Evolutionary conservation across 2,888 invertebrate genomes (phyloP).

Genomic region (Candidula unifasciata): DNA sequence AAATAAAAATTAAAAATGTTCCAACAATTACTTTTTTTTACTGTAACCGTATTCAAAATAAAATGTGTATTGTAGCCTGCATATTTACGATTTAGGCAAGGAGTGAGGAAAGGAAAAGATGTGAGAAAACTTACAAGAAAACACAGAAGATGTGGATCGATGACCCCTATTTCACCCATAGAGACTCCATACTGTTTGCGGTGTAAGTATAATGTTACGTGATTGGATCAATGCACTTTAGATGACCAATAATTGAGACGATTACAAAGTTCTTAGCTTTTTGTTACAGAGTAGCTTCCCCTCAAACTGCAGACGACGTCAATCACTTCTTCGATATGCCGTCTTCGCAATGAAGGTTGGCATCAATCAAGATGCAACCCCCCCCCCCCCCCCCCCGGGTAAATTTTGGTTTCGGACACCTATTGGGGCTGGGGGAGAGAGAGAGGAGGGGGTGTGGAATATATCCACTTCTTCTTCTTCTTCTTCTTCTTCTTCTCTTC

Average conservation of each 20-base stretch:
- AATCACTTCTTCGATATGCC: too few species aligned
- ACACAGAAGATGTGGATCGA: background rate
- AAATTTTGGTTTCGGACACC: too few species aligned
- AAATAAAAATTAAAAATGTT: background rate
- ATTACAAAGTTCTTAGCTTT: background rate
- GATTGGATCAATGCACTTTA: background rate
- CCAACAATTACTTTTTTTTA: background rate
- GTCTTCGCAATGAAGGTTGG: too few species aligned
- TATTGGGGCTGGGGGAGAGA: too few species aligned
- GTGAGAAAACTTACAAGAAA: background rate
- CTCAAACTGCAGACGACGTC: background rate
- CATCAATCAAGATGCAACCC: too few species aligned
- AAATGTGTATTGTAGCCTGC: too few species aligned
- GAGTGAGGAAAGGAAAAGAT: background rate
- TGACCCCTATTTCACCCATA: slow-evolving; percentile 25
- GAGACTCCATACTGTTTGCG: background rate
- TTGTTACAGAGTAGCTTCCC: slow-evolving; percentile 5
- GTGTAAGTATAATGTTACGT: background rate
- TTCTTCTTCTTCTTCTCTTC: too few species aligned
- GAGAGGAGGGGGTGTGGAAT: too few species aligned
- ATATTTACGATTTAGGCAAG: background rate
- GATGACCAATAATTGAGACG: background rate
- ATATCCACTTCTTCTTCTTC: too few species aligned
- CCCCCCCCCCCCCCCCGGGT: too few species aligned
- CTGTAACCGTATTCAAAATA: background rate